phyloP scores from a whole-genome alignment of 2,113 vertebrate species.

The Neopipo cinnamomea region DNA sequence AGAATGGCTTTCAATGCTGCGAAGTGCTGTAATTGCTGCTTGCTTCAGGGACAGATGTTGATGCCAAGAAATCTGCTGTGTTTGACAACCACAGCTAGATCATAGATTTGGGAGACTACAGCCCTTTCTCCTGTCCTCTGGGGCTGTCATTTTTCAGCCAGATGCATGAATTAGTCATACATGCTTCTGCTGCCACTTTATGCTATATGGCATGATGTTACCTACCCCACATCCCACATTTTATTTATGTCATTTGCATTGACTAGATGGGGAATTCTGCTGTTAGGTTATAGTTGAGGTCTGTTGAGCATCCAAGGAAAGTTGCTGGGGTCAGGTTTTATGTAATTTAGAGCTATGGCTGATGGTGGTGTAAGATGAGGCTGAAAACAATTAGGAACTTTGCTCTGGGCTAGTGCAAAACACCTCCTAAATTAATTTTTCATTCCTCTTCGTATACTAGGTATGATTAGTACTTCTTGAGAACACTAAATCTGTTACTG shows the following conservation, averaged over 20 bases:
- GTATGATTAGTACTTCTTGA: background rate
- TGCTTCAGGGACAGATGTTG: conserved; percentile 40
- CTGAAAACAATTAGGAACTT: background rate
- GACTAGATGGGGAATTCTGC: background rate
- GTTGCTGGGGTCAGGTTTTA: background rate
- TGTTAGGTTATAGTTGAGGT: background rate
- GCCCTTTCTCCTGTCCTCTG: background rate
- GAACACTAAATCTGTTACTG: background rate
- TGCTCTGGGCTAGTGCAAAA: background rate
- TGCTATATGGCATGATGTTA: background rate
- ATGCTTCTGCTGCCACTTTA: background rate
- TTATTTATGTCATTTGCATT: background rate
- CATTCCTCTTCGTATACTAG: background rate
- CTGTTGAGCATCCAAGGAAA: background rate
- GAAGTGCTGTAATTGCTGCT: conserved; percentile 24
- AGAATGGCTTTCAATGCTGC: background rate
- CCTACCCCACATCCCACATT: background rate
- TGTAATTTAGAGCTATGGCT: background rate
- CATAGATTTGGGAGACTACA: background rate
- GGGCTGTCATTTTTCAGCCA: background rate
- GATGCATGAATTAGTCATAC: background rate
- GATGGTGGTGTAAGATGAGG: background rate
- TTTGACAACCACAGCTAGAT: conserved; percentile 28
- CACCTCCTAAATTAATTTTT: background rate
- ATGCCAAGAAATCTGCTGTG: conserved; percentile 5